phyloP scores from a whole-genome alignment of 2,113 vertebrate genomes.

The Pelvicachromis taeniatus region DNA sequence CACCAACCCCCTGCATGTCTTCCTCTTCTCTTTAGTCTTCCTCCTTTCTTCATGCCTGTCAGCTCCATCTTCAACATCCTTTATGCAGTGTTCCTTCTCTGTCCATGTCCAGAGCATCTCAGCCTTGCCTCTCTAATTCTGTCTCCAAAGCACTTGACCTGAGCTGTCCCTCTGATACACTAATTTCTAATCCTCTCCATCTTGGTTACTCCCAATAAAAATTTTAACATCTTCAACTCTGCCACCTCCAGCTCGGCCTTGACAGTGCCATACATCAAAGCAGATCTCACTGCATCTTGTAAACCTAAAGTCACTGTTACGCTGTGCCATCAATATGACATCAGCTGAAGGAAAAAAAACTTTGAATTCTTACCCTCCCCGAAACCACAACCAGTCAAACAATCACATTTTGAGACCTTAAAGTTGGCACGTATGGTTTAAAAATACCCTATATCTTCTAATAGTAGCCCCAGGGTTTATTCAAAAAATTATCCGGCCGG shows the following conservation, averaged over 20 bases:
- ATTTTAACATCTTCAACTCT: fast-evolving
- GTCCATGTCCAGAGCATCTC: neutral
- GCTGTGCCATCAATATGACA: neutral
- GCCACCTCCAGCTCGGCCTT: neutral
- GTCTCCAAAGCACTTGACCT: neutral
- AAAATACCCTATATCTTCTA: too few species aligned
- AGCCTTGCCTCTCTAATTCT: neutral
- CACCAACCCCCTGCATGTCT: too few species aligned
- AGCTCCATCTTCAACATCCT: neutral
- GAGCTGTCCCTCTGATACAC: neutral
- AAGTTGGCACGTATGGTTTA: neutral
- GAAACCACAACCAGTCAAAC: neutral
- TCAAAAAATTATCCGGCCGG: too few species aligned
- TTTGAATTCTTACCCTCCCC: neutral
- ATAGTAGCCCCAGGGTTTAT: too few species aligned
- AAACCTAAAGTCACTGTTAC: neutral
- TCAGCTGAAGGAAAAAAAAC: neutral
- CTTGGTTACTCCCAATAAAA: neutral
- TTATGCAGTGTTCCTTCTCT: neutral
- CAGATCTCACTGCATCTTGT: neutral
- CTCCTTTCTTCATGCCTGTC: neutral
- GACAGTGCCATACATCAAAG: fast-evolving
- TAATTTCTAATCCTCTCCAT: neutral
- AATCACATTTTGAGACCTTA: neutral
- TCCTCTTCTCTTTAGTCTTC: neutral